Evolutionary conservation across 2,888 invertebrate genomes (phyloP), one percentile per base, ranked within the genome.

Genomic region (Ophion slaviceki): DNA sequence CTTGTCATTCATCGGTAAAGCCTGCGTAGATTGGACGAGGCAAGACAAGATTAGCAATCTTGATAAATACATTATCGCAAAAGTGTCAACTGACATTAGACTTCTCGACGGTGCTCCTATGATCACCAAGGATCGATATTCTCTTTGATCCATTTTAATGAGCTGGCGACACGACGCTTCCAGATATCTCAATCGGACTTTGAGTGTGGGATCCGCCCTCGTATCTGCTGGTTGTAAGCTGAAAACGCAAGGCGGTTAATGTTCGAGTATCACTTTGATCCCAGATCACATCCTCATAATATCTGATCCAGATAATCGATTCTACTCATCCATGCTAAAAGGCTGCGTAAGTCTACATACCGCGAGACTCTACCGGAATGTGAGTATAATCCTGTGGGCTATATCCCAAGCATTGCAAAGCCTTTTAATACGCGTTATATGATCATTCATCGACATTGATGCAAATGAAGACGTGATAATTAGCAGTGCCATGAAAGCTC

Each of bases 191-290:
- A 5, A 40, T 40, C 1, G 40, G 40, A 40, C 40, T 40, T 40
- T 8, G 40, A 40, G 7, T 40, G 40, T 40, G 8, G 53, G 5
- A 53, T 53, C 14, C 53, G 5, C 5, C 17, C 53, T 14, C 53
- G 14, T 53, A 17, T 14, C 14, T 5, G 17, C 20, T 61, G 20
- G 20, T 61, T 20, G 20, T 24, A 24, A 61, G 2, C 17, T 3
- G 53, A 53, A 14, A 53, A 14, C 5, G 17, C 2, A 17, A 17
- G 17, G 4, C 8, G 24, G 17, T 7, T 20, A 6, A 8, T 61
- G 10, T 24, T n/a, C 17, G 61, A 61, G 20, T 20, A 61, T 28
- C 53, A 67, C 78, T 82, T 72, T 78, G 72, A 78, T 77, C 57
- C 47, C 78, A 67, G 78, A 67, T 57, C 20, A 32, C 67, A 77